These are phyloP conservation scores for Agonopterix alstromeriana DNA, from an alignment of 2,888 invertebrate species.

Conservation along the genomic window DNA sequence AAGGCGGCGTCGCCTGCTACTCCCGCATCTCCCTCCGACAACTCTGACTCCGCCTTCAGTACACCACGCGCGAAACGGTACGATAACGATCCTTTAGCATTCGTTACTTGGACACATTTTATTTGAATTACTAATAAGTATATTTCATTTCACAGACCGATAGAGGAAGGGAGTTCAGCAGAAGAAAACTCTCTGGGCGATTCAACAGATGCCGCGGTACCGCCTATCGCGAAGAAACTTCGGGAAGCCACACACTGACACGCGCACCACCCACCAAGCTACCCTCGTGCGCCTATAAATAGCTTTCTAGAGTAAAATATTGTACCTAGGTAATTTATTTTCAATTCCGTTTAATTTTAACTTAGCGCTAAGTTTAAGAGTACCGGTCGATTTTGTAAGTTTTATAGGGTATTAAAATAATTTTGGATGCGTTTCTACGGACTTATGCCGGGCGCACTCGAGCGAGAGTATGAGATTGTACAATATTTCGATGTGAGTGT, in stretches of 20 bases:
- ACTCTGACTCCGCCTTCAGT: constrained; percentile 68
- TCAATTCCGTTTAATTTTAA: constrained; percentile 78
- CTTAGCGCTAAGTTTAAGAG: constrained; percentile 71
- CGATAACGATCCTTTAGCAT: constrained; percentile 4
- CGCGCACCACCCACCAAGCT: constrained; percentile 51
- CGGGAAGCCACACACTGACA: constrained; percentile 71
- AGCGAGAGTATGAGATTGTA: constrained; percentile 54
- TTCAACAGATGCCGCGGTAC: constrained; percentile 44
- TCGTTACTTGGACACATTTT: no score
- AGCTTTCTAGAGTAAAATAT: constrained; percentile 74
- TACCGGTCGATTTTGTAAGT: constrained; percentile 77
- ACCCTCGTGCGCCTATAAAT: constrained; percentile 68
- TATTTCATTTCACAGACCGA: constrained; percentile 39
- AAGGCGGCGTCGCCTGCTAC: constrained; percentile 66
- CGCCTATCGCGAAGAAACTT: constrained; percentile 63
- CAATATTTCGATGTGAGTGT: constrained; percentile 56
- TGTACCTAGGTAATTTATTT: constrained; percentile 79
- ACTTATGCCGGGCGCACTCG: constrained; percentile 40
- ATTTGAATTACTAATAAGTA: no score
- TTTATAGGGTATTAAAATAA: constrained; percentile 69
- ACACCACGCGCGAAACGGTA: constrained; percentile 73
- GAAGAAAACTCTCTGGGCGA: constrained; percentile 75
- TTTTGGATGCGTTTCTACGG: constrained; percentile 55
- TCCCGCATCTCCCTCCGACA: constrained; percentile 63
- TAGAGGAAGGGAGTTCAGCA: constrained; percentile 72